Evolutionary conservation across 2,888 invertebrate species (phyloP), one percentile per base, ranked within the genome.

Genomic region (Cylloceria caligata): DNA sequence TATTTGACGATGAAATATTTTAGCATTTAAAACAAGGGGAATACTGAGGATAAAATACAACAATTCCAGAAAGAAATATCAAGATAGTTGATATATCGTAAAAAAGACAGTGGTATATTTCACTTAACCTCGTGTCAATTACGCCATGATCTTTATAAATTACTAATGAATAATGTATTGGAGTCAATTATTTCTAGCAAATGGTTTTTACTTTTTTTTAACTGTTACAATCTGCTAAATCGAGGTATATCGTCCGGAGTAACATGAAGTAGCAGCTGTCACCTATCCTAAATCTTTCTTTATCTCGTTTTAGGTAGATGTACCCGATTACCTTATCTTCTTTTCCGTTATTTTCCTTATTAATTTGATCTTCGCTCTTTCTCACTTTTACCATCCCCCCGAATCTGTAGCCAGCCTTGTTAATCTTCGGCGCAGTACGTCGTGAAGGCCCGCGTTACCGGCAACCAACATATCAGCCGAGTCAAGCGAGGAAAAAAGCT

Each of bases 261-360:
- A 76, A 49, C 16, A 71, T 21, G 27, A 39, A 42, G 57, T 36
- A 52, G 27, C 73, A 71, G 45, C 69, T 73, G 60, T 72, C 67
- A 36, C 30, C 39, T 27, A 30, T 36, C n/a, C 34, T 55, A 65
- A 27, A 21, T 19, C 36, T 34, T 57, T 39, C 55, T 30, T 21
- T n/a, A 13, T 60, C 16, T 76, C 57, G 36, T 55, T 57, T 55
- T 42, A 21, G 52, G 30, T 55, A 67, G 27, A 42, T 49, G 3
- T 36, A 49, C 30, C 55, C 52, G 24, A 39, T 24, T 42, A 42
- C 36, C 45, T 45, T n/a, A 16, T 13, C 7, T 19, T 45, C 7
- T 11, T 27, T n/a, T 19, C 13, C n/a, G 45, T 24, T 30, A 30
- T 74, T 79, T 36, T 68, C 39, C 57, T 16, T 30, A 67, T 57